A percentile compares a stretch with the other conserved stretches of the same genome.
Conservation (phyloP, 1,140 invertebrate genomes). For the Pemphigus obesinymphae region DNA sequence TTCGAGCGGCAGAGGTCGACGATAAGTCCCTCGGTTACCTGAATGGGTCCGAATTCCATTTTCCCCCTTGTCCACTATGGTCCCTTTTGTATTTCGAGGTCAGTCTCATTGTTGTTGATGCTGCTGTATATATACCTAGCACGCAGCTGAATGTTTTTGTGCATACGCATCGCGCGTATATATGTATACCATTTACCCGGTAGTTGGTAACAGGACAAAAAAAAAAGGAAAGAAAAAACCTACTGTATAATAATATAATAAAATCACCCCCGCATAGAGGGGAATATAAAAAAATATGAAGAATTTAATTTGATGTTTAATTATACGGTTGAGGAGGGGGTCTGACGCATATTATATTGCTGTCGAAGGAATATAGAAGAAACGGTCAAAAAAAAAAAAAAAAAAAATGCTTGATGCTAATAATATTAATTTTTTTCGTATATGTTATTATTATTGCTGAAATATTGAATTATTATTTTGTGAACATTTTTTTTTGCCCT, state of each 20-base stretch:
- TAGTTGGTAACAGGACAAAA: neutral
- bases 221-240: neutral
- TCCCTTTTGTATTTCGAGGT: slow-evolving; percentile 9
- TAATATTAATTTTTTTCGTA: slow-evolving; percentile 24
- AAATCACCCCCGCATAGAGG: neutral
- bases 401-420: neutral
- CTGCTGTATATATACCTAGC: too few relatives aligned
- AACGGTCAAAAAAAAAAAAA: neutral
- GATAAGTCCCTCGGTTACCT: neutral
- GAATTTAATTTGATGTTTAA: slow-evolving; percentile 34
- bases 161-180: neutral
- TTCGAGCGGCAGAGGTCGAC: neutral
- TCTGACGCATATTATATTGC: neutral
- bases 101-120: neutral
- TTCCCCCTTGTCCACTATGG: slow-evolving; percentile 10
- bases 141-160: slow-evolving; percentile 27
- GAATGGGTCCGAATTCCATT: slow-evolving; percentile 3
- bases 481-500: neutral
- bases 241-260: neutral
- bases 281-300: neutral
- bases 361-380: too few relatives aligned
- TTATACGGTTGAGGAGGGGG: slow-evolving; percentile 30
- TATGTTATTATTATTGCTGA: neutral
- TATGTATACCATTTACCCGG: neutral
- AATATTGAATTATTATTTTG: slow-evolving; percentile 18